phyloP scores from a whole-genome alignment of 2,797 vertebrate species.

The Mus spretus region DNA sequence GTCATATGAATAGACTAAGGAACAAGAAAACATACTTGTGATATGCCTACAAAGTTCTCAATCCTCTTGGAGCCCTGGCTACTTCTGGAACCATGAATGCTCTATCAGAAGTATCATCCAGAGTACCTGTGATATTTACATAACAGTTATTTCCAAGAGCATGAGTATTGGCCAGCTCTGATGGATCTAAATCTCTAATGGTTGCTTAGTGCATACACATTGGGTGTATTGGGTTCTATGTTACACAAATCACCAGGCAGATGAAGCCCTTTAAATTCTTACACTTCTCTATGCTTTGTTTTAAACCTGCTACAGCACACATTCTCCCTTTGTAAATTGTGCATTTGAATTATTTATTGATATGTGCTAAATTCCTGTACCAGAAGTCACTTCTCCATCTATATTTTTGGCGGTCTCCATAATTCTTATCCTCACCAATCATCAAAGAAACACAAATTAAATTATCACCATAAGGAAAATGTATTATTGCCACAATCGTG shows the following conservation, averaged over 20 bases:
- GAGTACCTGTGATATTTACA: neutral
- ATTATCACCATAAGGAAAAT: neutral
- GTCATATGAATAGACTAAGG: neutral
- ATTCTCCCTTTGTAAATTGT: slow-evolving; percentile 14
- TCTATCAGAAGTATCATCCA: neutral
- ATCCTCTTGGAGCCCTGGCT: neutral
- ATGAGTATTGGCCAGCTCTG: neutral
- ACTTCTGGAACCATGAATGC: neutral
- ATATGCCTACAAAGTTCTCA: neutral
- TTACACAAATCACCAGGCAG: neutral
- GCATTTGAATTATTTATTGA: neutral
- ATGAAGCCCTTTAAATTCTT: neutral
- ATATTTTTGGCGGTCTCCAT: neutral
- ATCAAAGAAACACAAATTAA: slow-evolving; percentile 36
- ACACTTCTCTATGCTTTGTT: neutral
- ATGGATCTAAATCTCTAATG: neutral
- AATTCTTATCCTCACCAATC: neutral
- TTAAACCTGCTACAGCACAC: neutral
- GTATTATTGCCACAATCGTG: neutral
- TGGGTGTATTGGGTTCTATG: neutral
- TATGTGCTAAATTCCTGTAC: neutral
- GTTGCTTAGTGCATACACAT: neutral
- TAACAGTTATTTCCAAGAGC: neutral
- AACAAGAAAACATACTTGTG: neutral
- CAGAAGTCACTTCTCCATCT: neutral